A percentile compares a stretch with the other conserved stretches of the same genome.
phyloP scores from a whole-genome alignment of 1,140 invertebrate genomes.

The Chlorops oryzae region DNA sequence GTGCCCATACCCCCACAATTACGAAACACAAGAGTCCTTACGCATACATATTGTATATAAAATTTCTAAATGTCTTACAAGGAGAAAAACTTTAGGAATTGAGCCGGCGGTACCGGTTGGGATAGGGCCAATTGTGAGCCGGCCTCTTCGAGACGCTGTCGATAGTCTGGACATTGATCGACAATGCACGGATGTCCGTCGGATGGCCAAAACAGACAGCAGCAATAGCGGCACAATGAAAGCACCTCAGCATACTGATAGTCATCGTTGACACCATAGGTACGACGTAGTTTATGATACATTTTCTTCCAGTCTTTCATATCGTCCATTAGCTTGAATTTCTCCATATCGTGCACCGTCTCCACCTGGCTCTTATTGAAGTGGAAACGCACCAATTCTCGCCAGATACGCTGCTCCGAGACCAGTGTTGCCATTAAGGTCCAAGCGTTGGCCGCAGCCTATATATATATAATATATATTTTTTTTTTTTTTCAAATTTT shows the following conservation, averaged over 20 bases:
- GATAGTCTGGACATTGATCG: constrained; percentile 72
- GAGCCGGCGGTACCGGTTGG: constrained; percentile 77
- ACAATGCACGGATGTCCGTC: constrained; percentile 85
- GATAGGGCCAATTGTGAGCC: constrained; percentile 72
- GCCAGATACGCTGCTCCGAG: constrained; percentile 86
- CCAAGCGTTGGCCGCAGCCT: constrained; percentile 57
- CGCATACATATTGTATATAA: too few species aligned
- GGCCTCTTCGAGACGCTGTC: constrained; percentile 68
- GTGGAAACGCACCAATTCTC: constrained; percentile 84
- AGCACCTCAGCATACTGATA: constrained; percentile 86
- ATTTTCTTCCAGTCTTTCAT: constrained; percentile 63
- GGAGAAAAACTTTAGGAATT: constrained; percentile 87
- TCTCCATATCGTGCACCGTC: constrained; percentile 57
- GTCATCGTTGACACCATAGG: constrained; percentile 84
- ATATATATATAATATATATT: too few species aligned
- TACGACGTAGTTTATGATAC: constrained; percentile 69
- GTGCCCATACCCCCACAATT: too few species aligned
- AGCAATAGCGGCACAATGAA: constrained; percentile 88
- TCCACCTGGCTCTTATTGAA: constrained; percentile 82
- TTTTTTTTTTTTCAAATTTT: too few species aligned
- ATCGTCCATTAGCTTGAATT: constrained; percentile 46
- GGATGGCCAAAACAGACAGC: constrained; percentile 94
- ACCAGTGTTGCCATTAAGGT: constrained; percentile 70
- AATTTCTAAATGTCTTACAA: too few species aligned
- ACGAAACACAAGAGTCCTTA: too few species aligned